These are phyloP conservation scores for Trypoxylus dichotomus DNA, from an alignment of 1,140 invertebrate genomes.

Conservation along the genomic window DNA sequence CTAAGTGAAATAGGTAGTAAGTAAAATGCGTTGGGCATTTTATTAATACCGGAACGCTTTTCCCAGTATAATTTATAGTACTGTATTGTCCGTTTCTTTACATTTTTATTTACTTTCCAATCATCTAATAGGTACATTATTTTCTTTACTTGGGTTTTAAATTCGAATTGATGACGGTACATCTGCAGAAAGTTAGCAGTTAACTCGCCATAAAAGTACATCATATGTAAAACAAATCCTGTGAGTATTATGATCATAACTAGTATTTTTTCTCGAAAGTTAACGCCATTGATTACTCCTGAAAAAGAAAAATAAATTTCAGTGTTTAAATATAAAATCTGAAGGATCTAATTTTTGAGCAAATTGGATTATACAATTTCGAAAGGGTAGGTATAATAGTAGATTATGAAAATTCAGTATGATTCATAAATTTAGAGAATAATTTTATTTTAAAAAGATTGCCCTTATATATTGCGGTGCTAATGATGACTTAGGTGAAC, in stretches of 20 bases:
- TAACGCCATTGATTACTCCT: slow-evolving; percentile 1
- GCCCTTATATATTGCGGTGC: no score
- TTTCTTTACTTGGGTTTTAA: slow-evolving; percentile 1
- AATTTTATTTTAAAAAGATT: no score
- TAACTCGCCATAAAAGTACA: slow-evolving; percentile 9
- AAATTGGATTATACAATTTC: no score
- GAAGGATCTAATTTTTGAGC: no score
- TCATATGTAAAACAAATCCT: slow-evolving; percentile 14
- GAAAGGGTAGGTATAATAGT: no score
- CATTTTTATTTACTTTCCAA: slow-evolving; percentile 22
- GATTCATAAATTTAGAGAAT: no score
- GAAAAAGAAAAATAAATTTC: neutral
- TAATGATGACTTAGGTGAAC: no score
- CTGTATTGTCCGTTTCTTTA: slow-evolving; percentile 20
- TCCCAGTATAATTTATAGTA: slow-evolving; percentile 36
- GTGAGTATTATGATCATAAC: slow-evolving; percentile 1
- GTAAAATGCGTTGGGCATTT: neutral
- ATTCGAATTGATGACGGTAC: slow-evolving; percentile 5
- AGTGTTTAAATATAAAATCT: no score
- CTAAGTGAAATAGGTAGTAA: slow-evolving; percentile 32
- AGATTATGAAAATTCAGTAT: no score
- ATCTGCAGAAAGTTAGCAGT: neutral
- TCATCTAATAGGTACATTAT: slow-evolving; percentile 28
- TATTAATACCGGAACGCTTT: slow-evolving; percentile 28
- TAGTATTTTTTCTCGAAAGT: neutral